These are phyloP conservation scores for Lithobates sylvaticus DNA, from an alignment of 2,797 vertebrate species.

Conservation along the genomic window DNA sequence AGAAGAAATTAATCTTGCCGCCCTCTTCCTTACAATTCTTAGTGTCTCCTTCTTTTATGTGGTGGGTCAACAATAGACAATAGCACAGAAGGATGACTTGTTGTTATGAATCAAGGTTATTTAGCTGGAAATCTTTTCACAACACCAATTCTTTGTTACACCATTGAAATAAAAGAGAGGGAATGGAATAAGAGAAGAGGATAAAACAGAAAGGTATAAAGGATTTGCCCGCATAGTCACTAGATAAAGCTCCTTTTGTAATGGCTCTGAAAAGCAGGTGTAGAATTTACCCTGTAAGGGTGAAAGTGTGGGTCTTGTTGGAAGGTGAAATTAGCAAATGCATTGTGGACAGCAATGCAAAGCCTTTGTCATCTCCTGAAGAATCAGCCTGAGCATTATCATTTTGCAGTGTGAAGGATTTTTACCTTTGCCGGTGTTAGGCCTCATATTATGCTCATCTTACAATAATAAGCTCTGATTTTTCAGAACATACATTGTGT, in stretches of 20 bases:
- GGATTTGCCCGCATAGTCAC: slow-evolving; percentile 61
- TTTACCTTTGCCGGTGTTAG: slow-evolving; percentile 28
- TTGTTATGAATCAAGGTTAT: slow-evolving; percentile 61
- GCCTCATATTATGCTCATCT: slow-evolving; percentile 31
- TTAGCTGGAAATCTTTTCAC: slow-evolving; percentile 59
- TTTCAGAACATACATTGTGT: slow-evolving; percentile 30
- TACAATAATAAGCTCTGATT: slow-evolving; percentile 39
- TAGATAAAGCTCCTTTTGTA: slow-evolving; percentile 75
- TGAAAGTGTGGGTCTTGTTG: slow-evolving; percentile 72
- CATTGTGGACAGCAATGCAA: slow-evolving; percentile 65
- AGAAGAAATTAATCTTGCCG: slow-evolving; percentile 51
- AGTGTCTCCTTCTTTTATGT: slow-evolving; percentile 52
- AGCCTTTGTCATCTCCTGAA: slow-evolving; percentile 73
- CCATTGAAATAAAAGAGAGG: slow-evolving; percentile 50
- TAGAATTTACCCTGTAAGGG: slow-evolving; percentile 74
- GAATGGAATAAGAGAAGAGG: slow-evolving; percentile 30
- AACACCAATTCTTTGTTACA: slow-evolving; percentile 53
- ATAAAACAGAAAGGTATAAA: slow-evolving; percentile 55
- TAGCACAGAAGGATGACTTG: slow-evolving; percentile 48
- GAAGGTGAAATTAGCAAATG: slow-evolving; percentile 71
- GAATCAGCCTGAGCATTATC: slow-evolving; percentile 73
- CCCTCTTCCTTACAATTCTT: slow-evolving; percentile 36
- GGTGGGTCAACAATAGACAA: slow-evolving; percentile 58
- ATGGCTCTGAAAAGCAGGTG: slow-evolving; percentile 73
- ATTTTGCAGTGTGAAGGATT: slow-evolving; percentile 74